phyloP scores from a whole-genome alignment of 2,797 vertebrate genomes.

The Podarcis lilfordi region DNA sequence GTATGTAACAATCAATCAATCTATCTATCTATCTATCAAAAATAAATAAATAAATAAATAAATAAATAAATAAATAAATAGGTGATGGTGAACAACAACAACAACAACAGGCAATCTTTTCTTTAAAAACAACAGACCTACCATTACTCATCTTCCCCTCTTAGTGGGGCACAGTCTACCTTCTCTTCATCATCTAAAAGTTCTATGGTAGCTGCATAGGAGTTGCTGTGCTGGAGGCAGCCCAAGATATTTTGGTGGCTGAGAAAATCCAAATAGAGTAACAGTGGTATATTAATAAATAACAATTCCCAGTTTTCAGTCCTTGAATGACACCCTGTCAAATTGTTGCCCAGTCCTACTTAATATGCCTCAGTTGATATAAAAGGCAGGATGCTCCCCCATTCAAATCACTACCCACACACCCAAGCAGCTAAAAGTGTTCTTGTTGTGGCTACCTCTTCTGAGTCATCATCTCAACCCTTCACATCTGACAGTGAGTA shows the following conservation, averaged over 20 bases:
- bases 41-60: too few relatives aligned
- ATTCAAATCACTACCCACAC: neutral
- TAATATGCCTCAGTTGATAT: neutral
- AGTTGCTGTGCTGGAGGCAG: neutral
- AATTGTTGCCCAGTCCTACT: neutral
- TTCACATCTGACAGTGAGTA: neutral
- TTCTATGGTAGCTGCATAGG: neutral
- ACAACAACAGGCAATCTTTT: neutral
- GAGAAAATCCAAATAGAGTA: constrained; percentile 17
- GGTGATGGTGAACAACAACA: too few relatives aligned
- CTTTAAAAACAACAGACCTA: too few relatives aligned
- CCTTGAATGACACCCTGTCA: neutral
- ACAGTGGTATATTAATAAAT: neutral
- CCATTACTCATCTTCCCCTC: neutral
- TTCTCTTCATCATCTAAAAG: neutral
- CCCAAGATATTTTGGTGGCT: neutral
- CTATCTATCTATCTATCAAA: too few relatives aligned
- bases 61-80: too few relatives aligned
- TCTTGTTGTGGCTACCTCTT: neutral
- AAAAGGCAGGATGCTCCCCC: neutral
- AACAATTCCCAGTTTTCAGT: neutral
- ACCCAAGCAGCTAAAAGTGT: too few relatives aligned
- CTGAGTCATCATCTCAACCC: neutral
- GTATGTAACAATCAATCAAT: too few relatives aligned
- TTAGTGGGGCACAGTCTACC: neutral